Evolutionary conservation across 2,797 vertebrate genomes (phyloP), one percentile per base, ranked within the genome.

Genomic region (Hephaestus fuliginosus): DNA sequence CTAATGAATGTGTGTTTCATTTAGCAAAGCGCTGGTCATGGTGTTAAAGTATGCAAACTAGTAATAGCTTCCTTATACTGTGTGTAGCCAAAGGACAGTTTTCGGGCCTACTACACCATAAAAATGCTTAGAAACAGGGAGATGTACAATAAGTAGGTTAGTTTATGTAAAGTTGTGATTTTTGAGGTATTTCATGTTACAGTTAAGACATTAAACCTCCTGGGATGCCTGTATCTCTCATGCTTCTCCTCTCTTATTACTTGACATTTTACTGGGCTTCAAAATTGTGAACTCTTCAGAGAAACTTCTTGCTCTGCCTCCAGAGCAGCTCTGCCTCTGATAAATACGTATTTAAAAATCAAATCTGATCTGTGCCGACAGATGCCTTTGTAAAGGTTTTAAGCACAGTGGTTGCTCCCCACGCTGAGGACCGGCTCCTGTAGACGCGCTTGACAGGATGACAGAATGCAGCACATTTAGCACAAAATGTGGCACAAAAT

Each of bases 301-400:
- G 30, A 14, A 56, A 61, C 7, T 3, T 10, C 15, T 39, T 63
- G 1, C 6, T 33, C 33, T 17, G 55, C 41, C 41, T 28, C 51
- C 12, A 25, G 39, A 66, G 43, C 28, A 66, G 55, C 28, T 52
- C 14, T 52, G 14, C 22, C 53, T 57, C 61, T 62, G 36, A 64
- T 39, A 39, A 58, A 52, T 25, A 49, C 17, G 0, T 74, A 55
- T 48, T 70, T 51, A 33, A 52, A 3, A 69, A 74, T 58, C 41
- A 41, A 58, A 41, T 22, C 51, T 0, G 44, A 52, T n/a, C 57
- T 36, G 28, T 18, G 13, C n/a, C 20, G 48, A 63, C 65, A 61
- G 46, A 63, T 56, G 60, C 49, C 22, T 39, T 56, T 52, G 33
- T 43, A 15, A 63, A 57, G 15, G 13, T 57, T 62, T 64, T 9